phyloP scores from a whole-genome alignment of 2,797 vertebrate genomes.

The Streptopelia turtur region DNA sequence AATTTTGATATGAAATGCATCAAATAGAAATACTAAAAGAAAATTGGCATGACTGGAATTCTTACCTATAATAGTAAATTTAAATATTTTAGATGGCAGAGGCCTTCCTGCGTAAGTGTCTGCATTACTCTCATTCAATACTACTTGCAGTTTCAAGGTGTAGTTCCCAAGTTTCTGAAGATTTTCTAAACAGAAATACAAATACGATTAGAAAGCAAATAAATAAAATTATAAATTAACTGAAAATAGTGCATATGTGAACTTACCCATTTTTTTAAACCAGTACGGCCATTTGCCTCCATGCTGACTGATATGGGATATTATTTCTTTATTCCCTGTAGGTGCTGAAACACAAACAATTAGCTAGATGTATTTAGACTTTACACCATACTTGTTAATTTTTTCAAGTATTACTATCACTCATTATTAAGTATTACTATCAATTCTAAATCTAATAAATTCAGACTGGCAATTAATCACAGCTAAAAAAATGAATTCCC shows the following conservation, averaged over 20 bases:
- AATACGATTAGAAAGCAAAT: conserved; percentile 42
- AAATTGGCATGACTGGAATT: not conserved
- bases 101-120: conserved; percentile 78
- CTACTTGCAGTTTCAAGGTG: conserved; percentile 84
- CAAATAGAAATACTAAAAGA: not conserved
- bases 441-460: not conserved
- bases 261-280: conserved; percentile 91
- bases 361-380: not conserved
- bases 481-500: not conserved
- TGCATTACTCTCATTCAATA: conserved; percentile 81
- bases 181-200: conserved; percentile 77
- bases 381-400: not conserved
- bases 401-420: not conserved
- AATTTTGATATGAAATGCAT: not conserved
- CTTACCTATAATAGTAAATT: conserved; percentile 90
- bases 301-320: conserved; percentile 80
- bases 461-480: not conserved
- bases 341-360: conserved; percentile 77
- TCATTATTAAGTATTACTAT: not conserved
- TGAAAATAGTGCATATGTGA: not conserved
- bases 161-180: conserved; percentile 85
- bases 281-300: conserved; percentile 84
- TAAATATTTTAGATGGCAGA: conserved; percentile 83
- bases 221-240: not conserved
- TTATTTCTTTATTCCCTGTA: conserved; percentile 77